Base-by-base conservation (phyloP, 2,888 invertebrate genomes). In the Strigamia crassipes region DNA sequence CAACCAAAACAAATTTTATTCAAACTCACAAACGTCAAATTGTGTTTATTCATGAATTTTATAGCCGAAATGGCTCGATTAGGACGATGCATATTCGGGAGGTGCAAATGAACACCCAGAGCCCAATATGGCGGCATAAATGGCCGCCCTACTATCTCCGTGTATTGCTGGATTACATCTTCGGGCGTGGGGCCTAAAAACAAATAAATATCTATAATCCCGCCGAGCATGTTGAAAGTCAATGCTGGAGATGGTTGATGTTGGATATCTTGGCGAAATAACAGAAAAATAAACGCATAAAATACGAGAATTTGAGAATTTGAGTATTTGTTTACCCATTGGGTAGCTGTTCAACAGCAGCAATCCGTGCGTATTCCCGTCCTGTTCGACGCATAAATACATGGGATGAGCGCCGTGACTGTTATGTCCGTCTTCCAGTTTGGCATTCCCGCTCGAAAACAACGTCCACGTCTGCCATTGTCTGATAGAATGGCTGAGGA, bases 211-310 rank as follows among this genome's bases (percentile, higher is more conserved):
- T 89, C 89, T 46, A 89, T 61, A 23, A 87, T 85, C 84, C 86
- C 89, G 41, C 93, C 90, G 85, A 91, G 91, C 18, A 91, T 88
- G 9, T 92, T 85, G 0, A 90, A 87, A n/a, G 92, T 86, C 56
- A 91, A 87, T 84, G 90, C 90, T 1, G 91, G 90, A 0, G 88
- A 88, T 27, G 85, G 84, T 9, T 89, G 86, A 27, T 92, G 86
- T 6, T 88, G 87, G 0, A 91, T 87, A 86, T 92, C 95, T 94
- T 88, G 56, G 38, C 78, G 27, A 79, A 42, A 79, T 23, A 42
- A 79, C n/a, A 42, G 10, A 41, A 38, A n/a, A n/a, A 18, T 61
- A 3, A 61, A 61, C 10, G 21, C 10, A n/a, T 51, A n/a, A 51
- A 51, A 4, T 51, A 6, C 5, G 34, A 34, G 34, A 5, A 34